These are phyloP conservation scores for Eupithecia vulgata DNA, from an alignment of 2,888 invertebrate species.

Conservation along the genomic window DNA sequence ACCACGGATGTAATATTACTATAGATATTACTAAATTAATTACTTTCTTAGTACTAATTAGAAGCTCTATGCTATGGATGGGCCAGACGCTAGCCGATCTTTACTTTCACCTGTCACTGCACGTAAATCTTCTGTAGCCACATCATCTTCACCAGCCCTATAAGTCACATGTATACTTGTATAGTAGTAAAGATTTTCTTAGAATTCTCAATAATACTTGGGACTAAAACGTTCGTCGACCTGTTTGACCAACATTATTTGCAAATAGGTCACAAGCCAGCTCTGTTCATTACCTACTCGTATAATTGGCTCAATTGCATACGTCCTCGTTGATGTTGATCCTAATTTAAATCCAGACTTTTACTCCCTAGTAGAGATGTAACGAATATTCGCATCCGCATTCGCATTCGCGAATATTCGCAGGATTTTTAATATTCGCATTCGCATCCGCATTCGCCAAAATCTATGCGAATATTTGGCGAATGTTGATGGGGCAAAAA, in stretches of 20 bases:
- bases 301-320: slow-evolving; percentile 29
- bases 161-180: too few species aligned
- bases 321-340: slow-evolving; percentile 25
- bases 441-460: too few species aligned
- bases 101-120: neutral
- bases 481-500: too few species aligned
- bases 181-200: neutral
- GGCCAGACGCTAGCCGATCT: neutral
- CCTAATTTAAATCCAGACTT: slow-evolving; percentile 16
- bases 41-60: neutral
- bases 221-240: neutral
- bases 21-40: too few species aligned
- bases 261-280: slow-evolving; percentile 2
- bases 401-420: too few species aligned
- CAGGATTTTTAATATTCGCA: too few species aligned
- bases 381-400: too few species aligned
- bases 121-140: neutral
- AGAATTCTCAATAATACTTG: neutral
- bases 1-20: too few species aligned
- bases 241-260: neutral
- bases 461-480: too few species aligned
- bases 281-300: neutral
- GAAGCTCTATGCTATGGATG: neutral
- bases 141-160: neutral
- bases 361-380: neutral